phyloP scores from a whole-genome alignment of 2,113 vertebrate species.

The Spheniscus mendiculus region DNA sequence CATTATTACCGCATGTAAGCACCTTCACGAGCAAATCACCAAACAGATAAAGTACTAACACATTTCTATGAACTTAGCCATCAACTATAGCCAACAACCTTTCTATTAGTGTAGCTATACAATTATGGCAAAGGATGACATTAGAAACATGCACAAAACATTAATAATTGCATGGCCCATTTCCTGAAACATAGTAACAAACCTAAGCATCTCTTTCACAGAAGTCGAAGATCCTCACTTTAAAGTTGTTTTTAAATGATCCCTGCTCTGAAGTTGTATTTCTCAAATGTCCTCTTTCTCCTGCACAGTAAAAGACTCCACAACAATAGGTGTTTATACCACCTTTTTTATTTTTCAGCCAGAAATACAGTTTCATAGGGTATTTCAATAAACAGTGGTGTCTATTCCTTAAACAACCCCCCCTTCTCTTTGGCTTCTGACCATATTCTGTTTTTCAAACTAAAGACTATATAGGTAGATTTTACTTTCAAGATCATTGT shows the following conservation, averaged over 20 bases:
- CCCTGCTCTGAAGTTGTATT: neutral
- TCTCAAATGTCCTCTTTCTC: neutral
- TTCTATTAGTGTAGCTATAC: neutral
- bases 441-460: constrained; percentile 64
- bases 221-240: neutral
- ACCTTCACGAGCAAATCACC: neutral
- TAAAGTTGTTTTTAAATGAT: neutral
- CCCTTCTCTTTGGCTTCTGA: constrained; percentile 78
- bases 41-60: neutral
- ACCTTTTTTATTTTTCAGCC: constrained; percentile 76
- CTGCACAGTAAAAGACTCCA: constrained; percentile 48
- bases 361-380: constrained; percentile 73
- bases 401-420: constrained; percentile 70
- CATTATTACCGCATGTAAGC: rapidly evolving
- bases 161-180: neutral
- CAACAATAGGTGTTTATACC: constrained; percentile 42
- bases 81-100: neutral
- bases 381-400: constrained; percentile 70
- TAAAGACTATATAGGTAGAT: constrained; percentile 69
- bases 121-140: neutral
- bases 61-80: neutral
- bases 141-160: neutral
- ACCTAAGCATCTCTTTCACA: neutral
- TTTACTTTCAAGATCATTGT: constrained; percentile 61
- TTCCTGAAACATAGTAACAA: neutral